Evolutionary conservation across 2,797 vertebrate genomes (phyloP).

Genomic region (Typhlichthys eigenmanni): DNA sequence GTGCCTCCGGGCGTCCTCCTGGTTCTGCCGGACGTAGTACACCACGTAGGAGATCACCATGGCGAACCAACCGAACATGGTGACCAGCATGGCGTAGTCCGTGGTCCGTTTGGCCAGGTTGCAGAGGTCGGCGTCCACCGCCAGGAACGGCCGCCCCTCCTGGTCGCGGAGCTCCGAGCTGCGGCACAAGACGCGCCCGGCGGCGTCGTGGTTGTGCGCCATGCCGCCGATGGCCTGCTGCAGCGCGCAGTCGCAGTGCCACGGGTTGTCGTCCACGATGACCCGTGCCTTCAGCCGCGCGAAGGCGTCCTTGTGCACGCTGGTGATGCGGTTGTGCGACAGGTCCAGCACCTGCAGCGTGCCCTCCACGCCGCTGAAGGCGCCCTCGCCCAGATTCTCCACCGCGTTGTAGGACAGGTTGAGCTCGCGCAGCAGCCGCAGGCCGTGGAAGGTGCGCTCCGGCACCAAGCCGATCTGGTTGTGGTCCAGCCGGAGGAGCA

Average conservation of each 20-base stretch:
- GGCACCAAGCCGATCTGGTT: conserved; percentile 96
- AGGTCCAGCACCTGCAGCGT: conserved; percentile 94
- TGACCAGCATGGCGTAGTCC: conserved; percentile 98
- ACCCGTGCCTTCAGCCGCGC: conserved; percentile 90
- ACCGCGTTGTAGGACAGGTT: conserved; percentile 95
- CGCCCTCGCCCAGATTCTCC: conserved; percentile 92
- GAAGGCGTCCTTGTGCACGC: conserved; percentile 95
- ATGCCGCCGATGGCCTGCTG: conserved; percentile 95
- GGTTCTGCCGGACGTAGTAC: conserved; percentile 97
- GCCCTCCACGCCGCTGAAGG: conserved; percentile 91
- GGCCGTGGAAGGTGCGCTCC: conserved; percentile 92
- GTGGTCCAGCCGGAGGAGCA: conserved; percentile 91
- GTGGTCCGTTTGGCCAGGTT: conserved; percentile 96
- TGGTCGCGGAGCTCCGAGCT: conserved; percentile 90
- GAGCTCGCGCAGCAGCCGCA: conserved; percentile 90
- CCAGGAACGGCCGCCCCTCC: conserved; percentile 89
- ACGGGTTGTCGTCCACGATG: conserved; percentile 94
- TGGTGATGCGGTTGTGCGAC: conserved; percentile 95
- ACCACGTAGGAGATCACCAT: conserved; percentile 99
- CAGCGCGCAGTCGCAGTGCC: conserved; percentile 97
- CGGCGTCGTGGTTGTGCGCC: conserved; percentile 93
- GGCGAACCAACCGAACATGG: conserved; percentile 99
- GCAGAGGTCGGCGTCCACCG: conserved; percentile 92
- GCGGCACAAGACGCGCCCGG: conserved; percentile 90
- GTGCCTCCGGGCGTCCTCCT: conserved; percentile 95